Percentiles rank a stretch among this genome's conserved stretches.
Evolutionary conservation across 2,888 invertebrate species (phyloP).

Genomic region (Steinernema hermaphroditum): DNA sequence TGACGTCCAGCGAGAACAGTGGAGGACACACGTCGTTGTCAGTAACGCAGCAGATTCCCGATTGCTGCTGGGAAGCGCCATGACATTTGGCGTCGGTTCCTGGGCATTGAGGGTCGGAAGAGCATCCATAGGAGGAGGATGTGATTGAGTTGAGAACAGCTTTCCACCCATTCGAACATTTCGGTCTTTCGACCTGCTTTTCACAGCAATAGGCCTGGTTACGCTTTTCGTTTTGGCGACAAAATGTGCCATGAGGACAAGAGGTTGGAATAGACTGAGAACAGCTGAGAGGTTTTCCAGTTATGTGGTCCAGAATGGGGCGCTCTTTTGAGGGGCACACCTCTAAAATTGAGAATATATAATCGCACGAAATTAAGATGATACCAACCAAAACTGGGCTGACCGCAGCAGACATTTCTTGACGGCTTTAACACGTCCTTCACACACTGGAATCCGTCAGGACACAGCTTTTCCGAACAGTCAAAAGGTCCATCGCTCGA

Average conservation of each 20-base stretch:
- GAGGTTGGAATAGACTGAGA: conserved; percentile 38
- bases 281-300: conserved; percentile 54
- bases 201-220: conserved; percentile 57
- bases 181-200: not conserved
- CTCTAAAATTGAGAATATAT: conserved; percentile 41
- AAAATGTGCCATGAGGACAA: conserved; percentile 54
- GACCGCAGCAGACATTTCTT: conserved; percentile 55
- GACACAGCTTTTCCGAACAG: conserved; percentile 52
- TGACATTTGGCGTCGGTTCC: conserved; percentile 43
- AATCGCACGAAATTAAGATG: no score
- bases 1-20: conserved; percentile 50
- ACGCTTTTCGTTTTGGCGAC: conserved; percentile 50
- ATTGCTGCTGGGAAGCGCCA: conserved; percentile 32
- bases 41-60: conserved; percentile 51
- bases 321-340: conserved; percentile 55
- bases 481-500: conserved; percentile 52
- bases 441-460: conserved; percentile 52
- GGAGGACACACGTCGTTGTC: conserved; percentile 52
- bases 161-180: conserved; percentile 32
- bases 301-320: conserved; percentile 48
- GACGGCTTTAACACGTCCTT: conserved; percentile 48
- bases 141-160: not conserved
- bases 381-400: conserved; percentile 45
- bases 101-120: conserved; percentile 48
- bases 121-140: conserved; percentile 36